Evolutionary conservation across 2,888 invertebrate genomes (phyloP).

Genomic region (Lasius platythorax): DNA sequence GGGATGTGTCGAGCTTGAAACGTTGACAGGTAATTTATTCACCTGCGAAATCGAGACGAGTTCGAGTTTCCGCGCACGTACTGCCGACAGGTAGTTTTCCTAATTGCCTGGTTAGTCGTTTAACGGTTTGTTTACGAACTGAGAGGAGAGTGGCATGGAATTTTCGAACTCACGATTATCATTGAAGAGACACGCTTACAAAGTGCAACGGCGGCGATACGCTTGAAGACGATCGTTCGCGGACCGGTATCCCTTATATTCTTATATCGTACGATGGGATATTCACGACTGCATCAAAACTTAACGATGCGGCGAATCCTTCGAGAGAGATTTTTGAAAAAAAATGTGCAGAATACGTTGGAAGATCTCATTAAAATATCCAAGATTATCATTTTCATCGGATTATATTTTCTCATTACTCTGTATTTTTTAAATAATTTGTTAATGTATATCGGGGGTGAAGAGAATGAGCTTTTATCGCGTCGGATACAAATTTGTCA

Average conservation of each 20-base stretch:
- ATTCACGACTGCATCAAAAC: neutral
- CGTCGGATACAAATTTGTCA: too few species aligned
- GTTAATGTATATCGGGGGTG: neutral
- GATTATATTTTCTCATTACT: neutral
- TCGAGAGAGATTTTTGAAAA: neutral
- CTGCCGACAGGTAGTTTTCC: conserved; percentile 64
- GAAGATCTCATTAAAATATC: neutral
- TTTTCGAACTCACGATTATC: conserved; percentile 13
- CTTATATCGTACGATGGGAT: neutral
- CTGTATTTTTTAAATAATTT: neutral
- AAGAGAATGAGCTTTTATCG: neutral
- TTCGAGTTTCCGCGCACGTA: conserved; percentile 58
- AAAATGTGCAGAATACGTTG: neutral
- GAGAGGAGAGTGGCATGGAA: conserved; percentile 5
- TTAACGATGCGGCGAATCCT: neutral
- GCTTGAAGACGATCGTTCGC: neutral
- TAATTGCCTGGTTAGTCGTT: conserved; percentile 73
- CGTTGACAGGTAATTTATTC: conserved; percentile 81
- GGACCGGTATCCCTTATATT: neutral
- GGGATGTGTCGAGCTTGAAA: conserved; percentile 66
- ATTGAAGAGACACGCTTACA: neutral
- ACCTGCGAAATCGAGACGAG: conserved; percentile 65
- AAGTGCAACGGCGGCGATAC: neutral
- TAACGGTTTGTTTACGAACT: conserved; percentile 71
- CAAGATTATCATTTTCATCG: neutral